Conservation (phyloP, 2,888 invertebrate species). For the Malthinus seriepunctatus region DNA sequence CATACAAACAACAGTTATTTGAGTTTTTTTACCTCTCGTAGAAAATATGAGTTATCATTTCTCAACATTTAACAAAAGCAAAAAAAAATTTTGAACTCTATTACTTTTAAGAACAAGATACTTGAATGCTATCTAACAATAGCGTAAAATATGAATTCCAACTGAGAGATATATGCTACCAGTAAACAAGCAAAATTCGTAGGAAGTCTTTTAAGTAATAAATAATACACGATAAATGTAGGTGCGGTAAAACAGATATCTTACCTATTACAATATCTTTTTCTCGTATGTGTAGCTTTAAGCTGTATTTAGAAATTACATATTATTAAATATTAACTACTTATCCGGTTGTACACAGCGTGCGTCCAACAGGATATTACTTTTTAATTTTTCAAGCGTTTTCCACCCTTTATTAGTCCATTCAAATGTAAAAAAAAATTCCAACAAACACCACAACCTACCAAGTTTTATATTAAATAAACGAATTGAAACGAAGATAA, state of each 20-base stretch:
- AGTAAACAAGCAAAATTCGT: constrained; percentile 40
- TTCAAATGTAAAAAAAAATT: constrained; percentile 24
- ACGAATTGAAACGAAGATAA: constrained; percentile 22
- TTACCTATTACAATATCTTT: constrained; percentile 19
- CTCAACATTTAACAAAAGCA: too few relatives aligned
- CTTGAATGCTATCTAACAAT: constrained; percentile 35
- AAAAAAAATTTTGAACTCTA: not conserved
- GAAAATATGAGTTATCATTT: too few relatives aligned
- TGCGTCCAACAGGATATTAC: constrained; percentile 21
- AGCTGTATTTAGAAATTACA: constrained; percentile 17
- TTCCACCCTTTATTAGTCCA: constrained; percentile 20
- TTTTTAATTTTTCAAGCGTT: constrained; percentile 28
- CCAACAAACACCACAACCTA: constrained; percentile 22
- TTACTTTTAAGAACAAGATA: constrained; percentile 28
- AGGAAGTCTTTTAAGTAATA: constrained; percentile 40
- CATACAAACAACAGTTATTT: too few relatives aligned
- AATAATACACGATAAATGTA: constrained; percentile 35
- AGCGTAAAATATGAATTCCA: constrained; percentile 38
- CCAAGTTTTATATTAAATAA: constrained; percentile 19
- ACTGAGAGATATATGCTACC: constrained; percentile 39
- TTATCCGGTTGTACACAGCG: constrained; percentile 13
- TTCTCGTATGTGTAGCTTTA: constrained; percentile 18
- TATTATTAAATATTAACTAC: constrained; percentile 21
- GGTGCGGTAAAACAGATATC: constrained; percentile 32
- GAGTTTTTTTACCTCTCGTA: too few relatives aligned